These are phyloP conservation scores for Patiria miniata DNA, from an alignment of 35 echinoderm and acorn worm species.

Conservation along the genomic window DNA sequence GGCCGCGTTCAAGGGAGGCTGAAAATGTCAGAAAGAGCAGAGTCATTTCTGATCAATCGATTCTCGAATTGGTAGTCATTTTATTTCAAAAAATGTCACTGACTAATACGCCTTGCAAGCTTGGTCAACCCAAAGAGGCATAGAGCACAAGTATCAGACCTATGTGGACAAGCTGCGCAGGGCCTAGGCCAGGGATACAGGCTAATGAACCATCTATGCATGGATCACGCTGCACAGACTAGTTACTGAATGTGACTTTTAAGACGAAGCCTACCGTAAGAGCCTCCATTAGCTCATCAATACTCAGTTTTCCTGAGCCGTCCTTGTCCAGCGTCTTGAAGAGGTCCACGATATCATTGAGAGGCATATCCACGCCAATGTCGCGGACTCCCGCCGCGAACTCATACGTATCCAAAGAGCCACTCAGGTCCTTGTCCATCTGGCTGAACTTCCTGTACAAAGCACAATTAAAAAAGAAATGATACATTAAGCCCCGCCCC, in stretches of 20 bases:
- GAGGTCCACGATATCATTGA: background rate
- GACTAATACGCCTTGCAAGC: too few relatives aligned
- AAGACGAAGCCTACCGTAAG: background rate
- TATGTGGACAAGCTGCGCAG: too few relatives aligned
- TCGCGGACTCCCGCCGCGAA: background rate
- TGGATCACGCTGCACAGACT: too few relatives aligned
- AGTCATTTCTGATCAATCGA: too few relatives aligned
- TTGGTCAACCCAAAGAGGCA: too few relatives aligned
- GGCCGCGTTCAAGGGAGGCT: constrained; percentile 57
- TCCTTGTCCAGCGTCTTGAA: background rate
- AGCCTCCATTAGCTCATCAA: background rate
- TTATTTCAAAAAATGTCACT: too few relatives aligned
- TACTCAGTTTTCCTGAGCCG: background rate
- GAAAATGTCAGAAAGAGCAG: background rate
- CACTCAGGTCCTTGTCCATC: background rate
- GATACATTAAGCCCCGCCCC: background rate
- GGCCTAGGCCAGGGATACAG: too few relatives aligned
- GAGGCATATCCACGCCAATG: background rate
- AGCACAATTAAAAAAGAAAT: background rate
- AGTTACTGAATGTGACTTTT: too few relatives aligned
- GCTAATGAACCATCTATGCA: too few relatives aligned
- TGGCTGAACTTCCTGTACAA: background rate
- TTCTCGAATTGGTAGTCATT: too few relatives aligned
- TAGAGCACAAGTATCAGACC: too few relatives aligned
- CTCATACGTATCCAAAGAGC: background rate